Base-by-base conservation (phyloP, 2,888 invertebrate genomes). In the Drosophila formosana region DNA sequence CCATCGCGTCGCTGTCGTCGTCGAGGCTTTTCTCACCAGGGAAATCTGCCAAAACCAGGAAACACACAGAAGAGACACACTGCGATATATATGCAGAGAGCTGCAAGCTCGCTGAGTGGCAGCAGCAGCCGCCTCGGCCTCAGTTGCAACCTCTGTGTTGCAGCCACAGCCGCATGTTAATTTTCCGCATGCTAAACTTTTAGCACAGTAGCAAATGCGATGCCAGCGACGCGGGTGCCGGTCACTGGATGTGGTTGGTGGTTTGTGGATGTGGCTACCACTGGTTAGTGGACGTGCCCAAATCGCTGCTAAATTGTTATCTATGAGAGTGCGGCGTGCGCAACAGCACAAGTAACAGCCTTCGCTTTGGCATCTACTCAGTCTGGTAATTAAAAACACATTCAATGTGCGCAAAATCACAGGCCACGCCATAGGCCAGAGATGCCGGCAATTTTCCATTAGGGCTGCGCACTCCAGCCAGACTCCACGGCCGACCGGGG, bases 111-210 rank as follows among this genome's bases (percentile, higher is more conserved):
- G 75, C 75, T 75, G 75, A 75, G 75, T 75, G 76, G 76, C 76
- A 75, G 71, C 75, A 70, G 45, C 73, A 72, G 64, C 64, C 34
- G 64, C 56, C 5, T 3, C 49, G 13, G 43, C 50, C 30, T 13
- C 49, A 11, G 28, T 28, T 28, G 28, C 52, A 37, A 23, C 9
- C 9, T 34, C 52, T 25, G 2, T 18, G 18, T 18, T 18, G 28
- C 51, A 34, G 30, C 18, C 7, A 7, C 55, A 32, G 89, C 79
- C 78, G 82, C 87, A 86, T 86, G 86, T 86, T 86, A 89, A 86
- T 86, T 89, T 86, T 86, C 86, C 86, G 89, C 86, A 88, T 89
- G 86, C 85, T 85, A 84, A 85, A 84, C 82, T 87, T 85, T 85
- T 89, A 89, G 89, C 88, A 85, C 85, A 89, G 85, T 89, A 85